Evolutionary conservation across 2,113 vertebrate species (phyloP), one percentile per base, ranked within the genome.

Genomic region (Dipodomys spectabilis): DNA sequence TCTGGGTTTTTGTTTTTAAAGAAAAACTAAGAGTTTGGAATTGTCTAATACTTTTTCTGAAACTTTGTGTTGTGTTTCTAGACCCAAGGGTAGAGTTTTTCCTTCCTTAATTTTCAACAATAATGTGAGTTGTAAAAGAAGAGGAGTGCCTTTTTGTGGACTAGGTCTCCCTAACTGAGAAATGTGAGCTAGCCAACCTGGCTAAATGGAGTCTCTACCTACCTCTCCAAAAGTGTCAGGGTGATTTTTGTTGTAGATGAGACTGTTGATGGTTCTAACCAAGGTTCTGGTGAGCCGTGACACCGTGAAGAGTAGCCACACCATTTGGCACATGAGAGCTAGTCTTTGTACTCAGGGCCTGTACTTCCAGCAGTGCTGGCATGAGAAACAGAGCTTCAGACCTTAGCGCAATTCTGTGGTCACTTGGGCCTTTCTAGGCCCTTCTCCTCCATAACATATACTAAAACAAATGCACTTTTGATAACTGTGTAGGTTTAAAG

Each of bases 251-350:
- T 20, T 20, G 0, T 82, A 49, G 49, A 12, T 12, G 49, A 91
- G 89, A 22, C 57, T 72, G 11, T 4, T 60, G 30, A 30, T 5
- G 69, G 0, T 62, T 45, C 28, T 65, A 82, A 2, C 83, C 20
- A 3, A 57, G 87, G 16, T 0, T 4, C 32, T 68, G 23, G 18
- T 79, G 44, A 44, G 62, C 35, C 12, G 0, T 0, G 0, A n/a
- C 44, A 28, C 77, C 25, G 20, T 1, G 0, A 20, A 45, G 49
- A 10, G 1, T 30, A 79, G 62, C 64, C 22, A 0, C 11, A 5
- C 16, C 19, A 0, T 4, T 6, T 32, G 32, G 0, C 6, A 0
- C 23, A 15, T n/a, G 67, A 18, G 7, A 27, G 1, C 22, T 0
- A 2, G 72, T 77, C 35, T 73, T 30, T 28, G 8, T n/a, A 8